Base-by-base conservation (phyloP, 2,888 invertebrate species). In the Tineola bisselliella region DNA sequence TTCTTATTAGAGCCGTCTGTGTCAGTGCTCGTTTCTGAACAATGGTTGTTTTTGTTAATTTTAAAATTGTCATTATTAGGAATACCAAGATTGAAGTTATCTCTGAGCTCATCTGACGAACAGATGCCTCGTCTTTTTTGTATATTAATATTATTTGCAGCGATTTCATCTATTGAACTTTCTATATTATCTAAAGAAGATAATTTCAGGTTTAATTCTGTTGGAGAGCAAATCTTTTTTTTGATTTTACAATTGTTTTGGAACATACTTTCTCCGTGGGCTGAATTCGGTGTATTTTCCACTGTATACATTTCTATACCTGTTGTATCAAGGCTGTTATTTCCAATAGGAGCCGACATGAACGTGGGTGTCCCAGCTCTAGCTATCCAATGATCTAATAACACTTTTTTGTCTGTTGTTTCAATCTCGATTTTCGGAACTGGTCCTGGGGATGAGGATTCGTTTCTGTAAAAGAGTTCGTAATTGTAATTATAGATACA, bases 41-140 rank as follows among this genome's bases (percentile, higher is more conserved):
- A 74, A 48, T 73, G 74, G 58, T 81, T 81, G 48, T 75, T 75
- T 68, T 82, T 87, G n/a, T 81, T 69, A 57, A 74, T 70, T 70
- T 86, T 84, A 61, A 79, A 81, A 63, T 77, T 74, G 67, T 77
- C 77, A 65, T 74, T 78, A 0, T 76, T 77, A 66, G 77, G 76
- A 11, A 74, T 72, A 59, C 78, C 76, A 44, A 84, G 63, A 66
- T 79, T 79, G 33, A 81, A 67, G 65, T 81, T 79, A 58, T 84
- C 76, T 66, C 81, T 79, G 13, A 89, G 69, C 64, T 88, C 88
- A 67, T 84, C 88, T 12, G 89, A 82, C 0, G 89, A 88, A 69
- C 88, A 89, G 66, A 90, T 89, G 8, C 88, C 89, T 61, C 89
- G 77, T 2, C 90, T 81, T 71, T 89, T 89, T 67, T 88, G 87